These are phyloP conservation scores for Nephrotoma appendiculata DNA, from an alignment of 2,888 invertebrate species.

Conservation along the genomic window DNA sequence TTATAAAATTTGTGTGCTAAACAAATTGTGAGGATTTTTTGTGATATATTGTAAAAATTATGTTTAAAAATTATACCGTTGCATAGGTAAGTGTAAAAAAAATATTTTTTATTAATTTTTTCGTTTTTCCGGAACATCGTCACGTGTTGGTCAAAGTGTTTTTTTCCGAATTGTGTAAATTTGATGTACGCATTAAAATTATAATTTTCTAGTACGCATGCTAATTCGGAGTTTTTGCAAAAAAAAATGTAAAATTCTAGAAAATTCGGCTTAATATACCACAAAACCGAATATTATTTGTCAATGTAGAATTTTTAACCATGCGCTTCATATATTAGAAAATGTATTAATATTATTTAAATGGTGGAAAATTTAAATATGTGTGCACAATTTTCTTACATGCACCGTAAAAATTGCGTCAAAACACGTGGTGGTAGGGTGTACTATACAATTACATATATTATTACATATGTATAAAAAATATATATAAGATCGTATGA, in stretches of 20 bases:
- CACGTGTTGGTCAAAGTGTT: neutral
- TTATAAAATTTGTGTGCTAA: neutral
- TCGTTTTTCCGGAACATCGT: neutral
- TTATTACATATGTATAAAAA: neutral
- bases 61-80: neutral
- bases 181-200: neutral
- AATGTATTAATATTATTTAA: neutral
- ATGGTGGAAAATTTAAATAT: neutral
- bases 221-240: neutral
- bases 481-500: neutral
- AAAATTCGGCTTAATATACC: neutral
- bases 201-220: neutral
- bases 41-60: neutral
- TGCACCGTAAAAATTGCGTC: neutral
- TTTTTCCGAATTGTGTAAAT: neutral
- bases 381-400: neutral
- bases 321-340: neutral
- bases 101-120: neutral
- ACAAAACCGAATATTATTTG: neutral
- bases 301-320: neutral
- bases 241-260: neutral
- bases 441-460: neutral
- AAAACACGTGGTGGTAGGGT: neutral
- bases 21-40: neutral
- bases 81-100: neutral